These are phyloP conservation scores for Vespertilio murinus DNA, from an alignment of 2,797 vertebrate species.

Conservation along the genomic window DNA sequence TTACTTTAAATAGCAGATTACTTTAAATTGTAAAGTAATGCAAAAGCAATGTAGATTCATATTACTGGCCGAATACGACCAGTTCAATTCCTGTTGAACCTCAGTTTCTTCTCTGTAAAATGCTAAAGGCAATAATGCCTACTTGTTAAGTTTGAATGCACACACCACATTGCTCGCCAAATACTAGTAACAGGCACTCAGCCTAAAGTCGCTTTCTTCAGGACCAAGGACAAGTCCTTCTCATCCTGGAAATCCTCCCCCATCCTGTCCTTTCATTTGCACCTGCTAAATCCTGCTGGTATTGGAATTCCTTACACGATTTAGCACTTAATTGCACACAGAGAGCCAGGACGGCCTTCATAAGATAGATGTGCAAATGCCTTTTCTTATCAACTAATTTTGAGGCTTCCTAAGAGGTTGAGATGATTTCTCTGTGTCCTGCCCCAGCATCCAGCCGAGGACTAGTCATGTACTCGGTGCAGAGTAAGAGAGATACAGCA, in stretches of 20 bases:
- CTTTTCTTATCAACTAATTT: neutral
- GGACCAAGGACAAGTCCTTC: neutral
- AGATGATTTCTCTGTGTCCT: neutral
- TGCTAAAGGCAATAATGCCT: neutral
- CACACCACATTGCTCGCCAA: neutral
- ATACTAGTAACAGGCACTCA: neutral
- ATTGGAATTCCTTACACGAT: neutral
- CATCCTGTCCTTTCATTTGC: neutral
- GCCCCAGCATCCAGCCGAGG: neutral
- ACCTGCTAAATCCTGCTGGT: neutral
- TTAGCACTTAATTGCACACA: neutral
- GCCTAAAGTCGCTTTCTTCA: neutral
- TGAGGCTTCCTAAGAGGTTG: neutral
- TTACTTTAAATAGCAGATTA: no score
- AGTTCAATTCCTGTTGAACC: neutral
- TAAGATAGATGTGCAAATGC: neutral
- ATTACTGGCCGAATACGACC: neutral
- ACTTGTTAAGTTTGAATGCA: neutral
- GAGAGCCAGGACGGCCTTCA: neutral
- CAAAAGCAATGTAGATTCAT: neutral
- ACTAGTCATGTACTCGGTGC: neutral
- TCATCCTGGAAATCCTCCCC: neutral
- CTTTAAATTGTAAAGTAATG: neutral
- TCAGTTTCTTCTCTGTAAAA: neutral
- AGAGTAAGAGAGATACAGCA: neutral